Evolutionary conservation across 1,140 invertebrate genomes (phyloP), one percentile per base, ranked within the genome.

Genomic region (Drosophila setifemur): DNA sequence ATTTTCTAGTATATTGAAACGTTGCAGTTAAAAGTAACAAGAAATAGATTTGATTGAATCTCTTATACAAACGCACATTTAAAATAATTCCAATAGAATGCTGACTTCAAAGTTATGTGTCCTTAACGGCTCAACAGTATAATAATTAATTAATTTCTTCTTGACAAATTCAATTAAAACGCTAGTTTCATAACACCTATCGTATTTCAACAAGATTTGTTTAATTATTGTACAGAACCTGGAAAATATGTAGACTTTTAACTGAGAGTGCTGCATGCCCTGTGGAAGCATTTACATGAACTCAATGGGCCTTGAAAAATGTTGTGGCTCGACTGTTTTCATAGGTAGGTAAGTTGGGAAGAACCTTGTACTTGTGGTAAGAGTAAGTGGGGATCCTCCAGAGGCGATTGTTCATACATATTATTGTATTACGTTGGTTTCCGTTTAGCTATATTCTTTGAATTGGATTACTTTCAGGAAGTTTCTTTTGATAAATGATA

Each of bases 391-490:
- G 60, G 53, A 21, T 50, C 63, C 50, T 66, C 45, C 37, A 49
- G 57, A 49, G 70, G 47, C 74, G 79, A 83, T 83, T 83, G 79
- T 83, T 85, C 79, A 40, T 85, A 78, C 73, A 39, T 74, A 74
- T 85, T 67, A 67, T 75, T 68, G 73, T 67, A 42, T 52, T 42
- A 54, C 29, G 58, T 55, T 85, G 68, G 54, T 61, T 68, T 54
- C 33, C 12, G 33, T 37, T 37, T 37, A 37, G 14, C 5, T 2
- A 23, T 23, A 23, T 35, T 47, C 25, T 14, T 37, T 11, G 25
- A 8, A 29, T 48, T 18, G 14, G 23, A 45, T n/a, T 64, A 12
- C 29, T 11, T 39, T 60, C 18, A 71, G 74, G 66, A 85, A 79
- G 55, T 67, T 74, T 44, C 39, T 35, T 47, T 60, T 23, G 12